Evolutionary conservation across 2,113 vertebrate species (phyloP).

Genomic region (Carollia perspicillata): DNA sequence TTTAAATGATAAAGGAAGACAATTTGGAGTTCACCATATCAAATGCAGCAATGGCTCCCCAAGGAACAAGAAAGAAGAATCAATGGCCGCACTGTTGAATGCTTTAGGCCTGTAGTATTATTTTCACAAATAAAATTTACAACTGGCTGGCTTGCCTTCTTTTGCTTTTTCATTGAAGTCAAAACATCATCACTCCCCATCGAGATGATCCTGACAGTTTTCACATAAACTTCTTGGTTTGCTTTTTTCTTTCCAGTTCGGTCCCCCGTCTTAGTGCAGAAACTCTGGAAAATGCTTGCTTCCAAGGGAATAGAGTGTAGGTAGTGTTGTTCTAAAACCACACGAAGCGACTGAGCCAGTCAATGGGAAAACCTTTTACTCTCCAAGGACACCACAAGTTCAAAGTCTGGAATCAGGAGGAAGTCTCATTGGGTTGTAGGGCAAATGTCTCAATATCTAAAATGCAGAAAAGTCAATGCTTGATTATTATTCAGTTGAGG

Average conservation of each 20-base stretch:
- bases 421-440: not conserved
- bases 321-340: not conserved
- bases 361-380: not conserved
- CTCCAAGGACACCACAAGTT: not conserved
- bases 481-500: not conserved
- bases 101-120: slow-evolving; percentile 37
- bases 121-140: slow-evolving; percentile 76
- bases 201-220: slow-evolving; percentile 32
- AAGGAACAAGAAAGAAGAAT: slow-evolving; percentile 66
- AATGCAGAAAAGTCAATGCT: not conserved
- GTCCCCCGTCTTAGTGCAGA: not conserved
- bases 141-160: slow-evolving; percentile 43
- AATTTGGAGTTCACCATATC: slow-evolving; percentile 69
- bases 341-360: not conserved
- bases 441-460: not conserved
- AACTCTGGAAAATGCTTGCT: not conserved
- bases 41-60: slow-evolving; percentile 63
- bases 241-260: not conserved
- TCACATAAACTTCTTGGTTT: not conserved
- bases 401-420: slow-evolving; percentile 1
- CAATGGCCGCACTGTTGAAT: slow-evolving; percentile 54
- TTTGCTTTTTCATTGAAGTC: slow-evolving; percentile 51
- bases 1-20: slow-evolving; percentile 64
- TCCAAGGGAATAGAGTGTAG: not conserved
- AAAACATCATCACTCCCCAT: slow-evolving; percentile 21